Conservation (phyloP, 2,888 invertebrate species). For the Stegana nigrithorax region DNA sequence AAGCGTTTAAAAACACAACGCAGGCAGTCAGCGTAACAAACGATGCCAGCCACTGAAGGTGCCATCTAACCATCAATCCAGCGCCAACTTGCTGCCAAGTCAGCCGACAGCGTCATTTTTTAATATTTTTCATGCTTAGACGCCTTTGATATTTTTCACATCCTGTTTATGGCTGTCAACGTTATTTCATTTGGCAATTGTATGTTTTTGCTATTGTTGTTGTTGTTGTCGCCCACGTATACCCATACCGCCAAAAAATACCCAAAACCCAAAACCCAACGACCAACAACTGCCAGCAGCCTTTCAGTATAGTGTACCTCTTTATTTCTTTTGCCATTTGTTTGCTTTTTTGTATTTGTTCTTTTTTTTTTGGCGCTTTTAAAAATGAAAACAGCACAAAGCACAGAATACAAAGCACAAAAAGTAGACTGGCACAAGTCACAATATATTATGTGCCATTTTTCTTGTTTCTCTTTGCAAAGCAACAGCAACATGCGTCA, state of each 20-base stretch:
- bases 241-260: too few species aligned
- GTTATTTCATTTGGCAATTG: too few species aligned
- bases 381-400: background rate
- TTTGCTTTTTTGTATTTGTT: background rate
- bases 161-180: constrained; percentile 16
- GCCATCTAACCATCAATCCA: too few species aligned
- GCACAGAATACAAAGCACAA: too few species aligned
- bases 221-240: too few species aligned
- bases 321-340: background rate
- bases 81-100: too few species aligned
- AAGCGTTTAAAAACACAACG: too few species aligned
- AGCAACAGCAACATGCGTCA: background rate
- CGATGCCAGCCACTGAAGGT: too few species aligned
- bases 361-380: background rate
- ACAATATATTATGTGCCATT: background rate
- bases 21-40: too few species aligned
- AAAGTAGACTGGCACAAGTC: background rate
- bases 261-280: too few species aligned
- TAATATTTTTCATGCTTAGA: constrained; percentile 6
- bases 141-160: constrained; percentile 16
- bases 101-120: constrained; percentile 3
- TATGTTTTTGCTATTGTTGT: too few species aligned
- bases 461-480: background rate
- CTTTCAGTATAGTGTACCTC: background rate
- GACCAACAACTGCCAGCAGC: too few species aligned